These are phyloP conservation scores for Pseudopipra pipra DNA, from an alignment of 2,113 vertebrate genomes.

Conservation along the genomic window DNA sequence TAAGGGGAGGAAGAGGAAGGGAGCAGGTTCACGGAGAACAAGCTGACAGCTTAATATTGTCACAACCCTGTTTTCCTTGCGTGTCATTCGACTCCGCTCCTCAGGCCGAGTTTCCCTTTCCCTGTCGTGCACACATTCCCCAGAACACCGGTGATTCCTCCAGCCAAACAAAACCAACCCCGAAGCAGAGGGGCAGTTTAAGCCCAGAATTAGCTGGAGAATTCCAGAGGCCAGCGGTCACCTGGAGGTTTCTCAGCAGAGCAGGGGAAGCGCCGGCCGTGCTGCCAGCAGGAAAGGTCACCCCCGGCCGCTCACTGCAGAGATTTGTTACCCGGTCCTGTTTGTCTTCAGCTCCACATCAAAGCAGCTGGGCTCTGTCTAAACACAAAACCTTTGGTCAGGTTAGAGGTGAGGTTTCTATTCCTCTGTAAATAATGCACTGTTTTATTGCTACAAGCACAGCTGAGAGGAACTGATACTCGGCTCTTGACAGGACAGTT, in stretches of 20 bases:
- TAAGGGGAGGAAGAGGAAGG: background rate
- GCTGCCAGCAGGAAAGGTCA: background rate
- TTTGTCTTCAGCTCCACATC: background rate
- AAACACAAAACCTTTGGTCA: background rate
- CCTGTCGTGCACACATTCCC: background rate
- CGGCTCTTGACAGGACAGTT: background rate
- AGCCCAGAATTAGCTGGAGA: background rate
- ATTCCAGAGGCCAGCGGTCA: background rate
- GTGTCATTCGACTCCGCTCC: background rate
- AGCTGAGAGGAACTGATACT: background rate
- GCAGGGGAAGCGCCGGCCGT: background rate
- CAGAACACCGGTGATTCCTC: background rate
- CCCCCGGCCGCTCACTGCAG: background rate
- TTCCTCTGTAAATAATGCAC: background rate
- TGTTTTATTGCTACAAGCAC: background rate
- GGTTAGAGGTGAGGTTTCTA: background rate
- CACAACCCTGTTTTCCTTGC: background rate
- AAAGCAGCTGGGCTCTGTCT: background rate
- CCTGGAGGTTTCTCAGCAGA: background rate
- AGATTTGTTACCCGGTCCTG: background rate
- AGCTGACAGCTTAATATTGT: background rate
- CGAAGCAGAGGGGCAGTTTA: background rate
- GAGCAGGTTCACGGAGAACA: background rate
- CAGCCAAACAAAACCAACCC: background rate
- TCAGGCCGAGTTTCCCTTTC: background rate